A percentile compares a stretch with the other conserved stretches of the same genome.
phyloP scores from a whole-genome alignment of 2,113 vertebrate species.

The Parotia lawesii region DNA sequence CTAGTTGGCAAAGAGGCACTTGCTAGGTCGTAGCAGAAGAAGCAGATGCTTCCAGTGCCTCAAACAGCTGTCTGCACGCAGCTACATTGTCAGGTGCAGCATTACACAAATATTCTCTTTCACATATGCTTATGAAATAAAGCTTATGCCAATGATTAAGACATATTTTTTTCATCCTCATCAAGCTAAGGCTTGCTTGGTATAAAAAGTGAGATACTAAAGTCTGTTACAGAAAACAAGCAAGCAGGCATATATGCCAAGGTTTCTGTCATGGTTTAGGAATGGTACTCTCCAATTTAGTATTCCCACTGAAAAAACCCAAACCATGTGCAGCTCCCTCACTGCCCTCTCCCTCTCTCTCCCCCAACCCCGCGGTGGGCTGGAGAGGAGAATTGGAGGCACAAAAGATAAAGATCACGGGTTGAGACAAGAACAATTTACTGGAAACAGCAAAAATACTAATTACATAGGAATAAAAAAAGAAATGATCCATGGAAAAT shows the following conservation, averaged over 20 bases:
- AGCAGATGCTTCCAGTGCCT: neutral
- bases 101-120: neutral
- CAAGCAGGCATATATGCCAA: neutral
- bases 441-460: neutral
- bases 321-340: neutral
- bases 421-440: neutral
- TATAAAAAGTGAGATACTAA: neutral
- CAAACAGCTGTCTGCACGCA: neutral
- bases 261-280: neutral
- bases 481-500: neutral
- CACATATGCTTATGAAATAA: neutral
- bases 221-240: neutral
- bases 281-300: neutral
- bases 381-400: neutral
- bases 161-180: neutral
- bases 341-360: neutral
- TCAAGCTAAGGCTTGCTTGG: neutral
- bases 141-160: neutral
- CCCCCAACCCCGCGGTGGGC: fast-evolving
- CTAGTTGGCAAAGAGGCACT: neutral
- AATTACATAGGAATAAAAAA: neutral
- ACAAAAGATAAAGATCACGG: neutral
- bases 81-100: neutral
- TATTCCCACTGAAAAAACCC: neutral
- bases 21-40: neutral